A percentile compares a stretch with the other conserved stretches of the same genome.
Conservation (phyloP, 1,140 invertebrate species). For the Monochamus saltuarius region DNA sequence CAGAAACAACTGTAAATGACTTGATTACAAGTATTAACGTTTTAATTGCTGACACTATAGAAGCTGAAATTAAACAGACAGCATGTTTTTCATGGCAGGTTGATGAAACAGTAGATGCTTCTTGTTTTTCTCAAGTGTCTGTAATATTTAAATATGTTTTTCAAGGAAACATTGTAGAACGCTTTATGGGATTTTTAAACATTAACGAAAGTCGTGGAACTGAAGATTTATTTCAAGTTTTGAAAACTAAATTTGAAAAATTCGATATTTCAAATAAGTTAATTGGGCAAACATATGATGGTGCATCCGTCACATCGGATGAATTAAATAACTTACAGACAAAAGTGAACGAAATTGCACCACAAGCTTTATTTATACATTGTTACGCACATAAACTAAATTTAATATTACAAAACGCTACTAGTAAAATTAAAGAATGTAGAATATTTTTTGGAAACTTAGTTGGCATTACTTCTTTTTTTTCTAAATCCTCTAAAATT, state of each 20-base stretch:
- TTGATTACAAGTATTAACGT: slow-evolving; percentile 3
- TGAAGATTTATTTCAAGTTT: slow-evolving; percentile 31
- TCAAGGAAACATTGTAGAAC: slow-evolving; percentile 31
- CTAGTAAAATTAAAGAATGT: slow-evolving; percentile 29
- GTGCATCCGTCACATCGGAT: slow-evolving; percentile 41
- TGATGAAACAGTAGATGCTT: slow-evolving; percentile 42
- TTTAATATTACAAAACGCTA: slow-evolving; percentile 39
- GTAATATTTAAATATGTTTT: slow-evolving; percentile 38
- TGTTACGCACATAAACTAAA: too few species aligned
- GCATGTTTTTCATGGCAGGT: slow-evolving; percentile 38
- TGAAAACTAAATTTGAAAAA: slow-evolving; percentile 17
- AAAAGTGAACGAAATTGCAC: slow-evolving; percentile 34
- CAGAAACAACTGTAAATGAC: slow-evolving; percentile 4
- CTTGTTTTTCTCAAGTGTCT: slow-evolving; percentile 37
- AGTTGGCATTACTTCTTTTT: slow-evolving; percentile 16
- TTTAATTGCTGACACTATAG: background rate
- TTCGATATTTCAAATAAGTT: slow-evolving; percentile 40
- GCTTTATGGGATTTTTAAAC: slow-evolving; percentile 31
- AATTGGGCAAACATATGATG: slow-evolving; percentile 45
- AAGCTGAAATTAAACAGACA: slow-evolving; percentile 56
- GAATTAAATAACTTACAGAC: slow-evolving; percentile 38
- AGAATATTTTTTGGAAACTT: slow-evolving; percentile 37
- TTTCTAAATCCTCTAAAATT: slow-evolving; percentile 16
- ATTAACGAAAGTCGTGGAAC: slow-evolving; percentile 17
- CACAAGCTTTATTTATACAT: slow-evolving; percentile 38